Percentiles rank a stretch among this genome's conserved stretches.
phyloP scores from a whole-genome alignment of 2,888 invertebrate species.

The Oxytorus armatus region DNA sequence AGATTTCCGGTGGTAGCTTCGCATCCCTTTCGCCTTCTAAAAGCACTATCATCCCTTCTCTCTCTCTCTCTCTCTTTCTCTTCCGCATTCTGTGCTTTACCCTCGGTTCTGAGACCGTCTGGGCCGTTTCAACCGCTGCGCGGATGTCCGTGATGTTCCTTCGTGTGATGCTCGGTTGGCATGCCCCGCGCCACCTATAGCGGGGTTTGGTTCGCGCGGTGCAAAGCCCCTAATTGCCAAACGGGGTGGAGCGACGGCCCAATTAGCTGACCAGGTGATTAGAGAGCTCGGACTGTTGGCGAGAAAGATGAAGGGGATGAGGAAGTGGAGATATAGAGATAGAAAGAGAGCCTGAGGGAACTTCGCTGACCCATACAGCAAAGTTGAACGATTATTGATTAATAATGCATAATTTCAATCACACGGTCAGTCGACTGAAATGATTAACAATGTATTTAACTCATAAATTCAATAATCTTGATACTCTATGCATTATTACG shows the following conservation, averaged over 20 bases:
- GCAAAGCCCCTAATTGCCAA: slow-evolving; percentile 65
- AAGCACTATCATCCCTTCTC: slow-evolving; percentile 20
- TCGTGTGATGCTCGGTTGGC: slow-evolving; percentile 48
- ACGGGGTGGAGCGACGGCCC: slow-evolving; percentile 61
- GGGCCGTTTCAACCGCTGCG: slow-evolving; percentile 65
- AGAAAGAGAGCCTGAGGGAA: slow-evolving; percentile 5
- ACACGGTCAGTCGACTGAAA: neutral
- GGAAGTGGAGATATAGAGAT: slow-evolving; percentile 11
- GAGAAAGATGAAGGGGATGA: slow-evolving; percentile 32
- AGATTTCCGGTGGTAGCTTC: slow-evolving; percentile 35
- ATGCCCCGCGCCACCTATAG: slow-evolving; percentile 38
- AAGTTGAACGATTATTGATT: neutral
- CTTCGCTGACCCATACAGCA: neutral
- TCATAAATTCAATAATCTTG: too few relatives aligned
- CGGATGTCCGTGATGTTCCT: slow-evolving; percentile 69
- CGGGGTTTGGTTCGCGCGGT: slow-evolving; percentile 33
- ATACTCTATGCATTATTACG: too few relatives aligned
- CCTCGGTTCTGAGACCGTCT: slow-evolving; percentile 21
- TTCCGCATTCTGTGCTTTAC: slow-evolving; percentile 47
- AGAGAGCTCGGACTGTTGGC: slow-evolving; percentile 57
- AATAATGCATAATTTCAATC: neutral
- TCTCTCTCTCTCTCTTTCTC: slow-evolving; percentile 27
- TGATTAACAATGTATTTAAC: too few relatives aligned
- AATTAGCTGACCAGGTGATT: slow-evolving; percentile 68
- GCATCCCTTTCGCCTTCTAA: slow-evolving; percentile 32